These are phyloP conservation scores for Ornithorhynchus anatinus DNA, from an alignment of 2,113 vertebrate species.

Conservation along the genomic window DNA sequence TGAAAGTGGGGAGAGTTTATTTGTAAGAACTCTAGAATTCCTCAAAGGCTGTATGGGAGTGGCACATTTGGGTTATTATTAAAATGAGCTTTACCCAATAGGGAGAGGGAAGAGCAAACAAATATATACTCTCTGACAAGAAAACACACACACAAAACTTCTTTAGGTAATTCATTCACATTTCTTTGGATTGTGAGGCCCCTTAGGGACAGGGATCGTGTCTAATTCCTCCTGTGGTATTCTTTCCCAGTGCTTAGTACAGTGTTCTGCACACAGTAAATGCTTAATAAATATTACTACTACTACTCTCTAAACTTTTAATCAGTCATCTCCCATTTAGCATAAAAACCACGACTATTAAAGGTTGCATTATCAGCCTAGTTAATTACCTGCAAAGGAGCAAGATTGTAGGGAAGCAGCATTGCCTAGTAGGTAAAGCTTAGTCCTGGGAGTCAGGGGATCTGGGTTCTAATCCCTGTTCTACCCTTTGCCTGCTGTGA, in stretches of 20 bases:
- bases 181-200: slow-evolving; percentile 28
- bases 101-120: not conserved
- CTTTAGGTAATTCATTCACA: too few species aligned
- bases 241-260: too few species aligned
- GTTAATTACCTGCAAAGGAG: slow-evolving; percentile 18
- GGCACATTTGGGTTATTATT: not conserved
- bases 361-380: not conserved
- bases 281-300: too few species aligned
- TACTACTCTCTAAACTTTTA: slow-evolving; percentile 7
- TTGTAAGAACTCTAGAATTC: not conserved
- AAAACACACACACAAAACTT: not conserved
- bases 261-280: too few species aligned
- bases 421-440: too few species aligned
- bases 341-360: not conserved
- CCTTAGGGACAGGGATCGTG: too few species aligned
- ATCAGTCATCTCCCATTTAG: not conserved
- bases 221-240: too few species aligned
- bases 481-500: too few species aligned
- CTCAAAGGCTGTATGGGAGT: not conserved
- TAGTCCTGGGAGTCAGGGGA: too few species aligned
- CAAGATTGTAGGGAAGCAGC: too few species aligned
- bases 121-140: not conserved
- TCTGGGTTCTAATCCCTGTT: too few species aligned
- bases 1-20: not conserved
- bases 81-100: not conserved